Conservation (phyloP, 2,113 vertebrate genomes). For the Geococcyx californianus region DNA sequence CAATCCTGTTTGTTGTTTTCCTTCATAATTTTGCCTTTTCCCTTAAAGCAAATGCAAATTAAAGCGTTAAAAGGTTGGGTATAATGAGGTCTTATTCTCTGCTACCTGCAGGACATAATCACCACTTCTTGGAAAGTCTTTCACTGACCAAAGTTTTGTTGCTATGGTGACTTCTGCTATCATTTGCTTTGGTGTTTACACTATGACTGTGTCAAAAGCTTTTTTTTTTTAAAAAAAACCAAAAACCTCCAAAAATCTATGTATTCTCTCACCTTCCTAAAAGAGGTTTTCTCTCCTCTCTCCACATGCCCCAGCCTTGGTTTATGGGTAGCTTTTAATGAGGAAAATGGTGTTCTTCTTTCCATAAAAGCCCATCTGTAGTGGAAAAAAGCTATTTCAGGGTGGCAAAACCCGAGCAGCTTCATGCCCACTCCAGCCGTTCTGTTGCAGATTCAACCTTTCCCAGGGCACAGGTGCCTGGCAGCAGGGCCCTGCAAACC, state of each 20-base stretch:
- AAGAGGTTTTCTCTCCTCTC: neutral
- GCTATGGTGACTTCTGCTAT: constrained; percentile 34
- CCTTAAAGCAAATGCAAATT: constrained; percentile 6
- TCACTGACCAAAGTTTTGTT: constrained; percentile 44
- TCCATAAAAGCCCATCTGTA: neutral
- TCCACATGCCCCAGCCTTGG: neutral
- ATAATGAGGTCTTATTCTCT: constrained; percentile 9
- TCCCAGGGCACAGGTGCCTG: neutral
- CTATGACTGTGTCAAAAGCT: neutral
- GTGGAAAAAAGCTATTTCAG: neutral
- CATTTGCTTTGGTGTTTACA: constrained; percentile 25
- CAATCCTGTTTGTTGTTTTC: neutral
- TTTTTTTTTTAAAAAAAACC: neutral
- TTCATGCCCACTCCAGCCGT: neutral
- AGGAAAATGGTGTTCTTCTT: neutral
- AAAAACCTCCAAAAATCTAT: neutral
- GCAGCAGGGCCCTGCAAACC: no score
- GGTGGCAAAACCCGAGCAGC: neutral
- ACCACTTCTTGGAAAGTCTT: constrained; percentile 17
- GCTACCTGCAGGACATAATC: constrained; percentile 24
- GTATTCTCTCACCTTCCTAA: neutral
- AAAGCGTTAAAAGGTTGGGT: neutral
- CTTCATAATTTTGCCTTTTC: neutral
- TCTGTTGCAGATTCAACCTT: neutral
- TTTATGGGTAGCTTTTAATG: neutral